Percentiles rank a stretch among this genome's conserved stretches.
phyloP scores from a whole-genome alignment of 2,797 vertebrate species.

The Sitta carolinensis region DNA sequence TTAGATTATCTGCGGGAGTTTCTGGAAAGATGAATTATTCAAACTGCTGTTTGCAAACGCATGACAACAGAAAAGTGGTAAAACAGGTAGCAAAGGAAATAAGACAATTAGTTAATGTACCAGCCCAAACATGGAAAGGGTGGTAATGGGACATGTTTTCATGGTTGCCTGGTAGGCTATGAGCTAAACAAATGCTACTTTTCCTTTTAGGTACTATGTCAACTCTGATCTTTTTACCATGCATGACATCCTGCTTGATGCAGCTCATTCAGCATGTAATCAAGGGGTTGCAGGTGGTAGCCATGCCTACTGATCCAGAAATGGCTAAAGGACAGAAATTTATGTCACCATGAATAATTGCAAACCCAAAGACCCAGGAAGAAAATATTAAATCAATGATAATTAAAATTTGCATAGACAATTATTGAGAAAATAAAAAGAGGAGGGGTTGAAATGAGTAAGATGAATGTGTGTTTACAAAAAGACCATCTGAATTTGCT shows the following conservation, averaged over 20 bases:
- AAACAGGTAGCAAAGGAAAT: neutral
- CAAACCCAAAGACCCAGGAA: neutral
- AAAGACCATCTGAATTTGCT: neutral
- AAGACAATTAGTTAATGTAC: neutral
- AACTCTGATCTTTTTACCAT: neutral
- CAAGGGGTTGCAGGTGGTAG: neutral
- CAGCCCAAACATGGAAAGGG: neutral
- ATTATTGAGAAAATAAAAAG: neutral
- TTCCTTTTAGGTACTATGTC: neutral
- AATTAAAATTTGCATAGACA: neutral
- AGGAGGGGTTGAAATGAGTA: neutral
- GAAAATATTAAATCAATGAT: neutral
- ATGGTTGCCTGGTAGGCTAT: neutral
- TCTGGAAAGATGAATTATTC: neutral
- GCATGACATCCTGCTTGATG: neutral
- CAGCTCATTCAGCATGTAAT: neutral
- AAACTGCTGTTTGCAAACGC: neutral
- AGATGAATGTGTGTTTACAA: neutral
- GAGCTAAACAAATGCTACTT: neutral
- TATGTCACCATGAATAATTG: fast-evolving
- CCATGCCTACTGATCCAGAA: neutral
- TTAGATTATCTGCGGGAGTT: neutral
- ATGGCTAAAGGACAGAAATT: neutral
- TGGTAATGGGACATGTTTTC: neutral
- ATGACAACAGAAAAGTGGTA: neutral